Conservation (phyloP, 1,140 invertebrate species). For the Drosophila miranda region DNA sequence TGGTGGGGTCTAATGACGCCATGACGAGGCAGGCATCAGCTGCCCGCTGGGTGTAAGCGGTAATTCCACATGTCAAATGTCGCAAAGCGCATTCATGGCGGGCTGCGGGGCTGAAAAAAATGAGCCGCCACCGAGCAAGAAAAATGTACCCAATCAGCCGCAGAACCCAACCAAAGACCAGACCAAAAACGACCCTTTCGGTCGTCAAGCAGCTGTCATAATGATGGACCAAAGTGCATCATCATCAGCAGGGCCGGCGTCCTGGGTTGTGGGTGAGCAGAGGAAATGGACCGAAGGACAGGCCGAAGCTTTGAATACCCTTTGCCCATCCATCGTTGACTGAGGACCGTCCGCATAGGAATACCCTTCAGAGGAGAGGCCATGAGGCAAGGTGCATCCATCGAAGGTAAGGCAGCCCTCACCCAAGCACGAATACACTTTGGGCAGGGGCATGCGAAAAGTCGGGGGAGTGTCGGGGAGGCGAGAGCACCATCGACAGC, state of each 20-base stretch:
- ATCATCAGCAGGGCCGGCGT: slow-evolving; percentile 36
- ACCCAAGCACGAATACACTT: too few relatives aligned
- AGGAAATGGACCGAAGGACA: slow-evolving; percentile 2
- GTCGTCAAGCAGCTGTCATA: slow-evolving; percentile 79
- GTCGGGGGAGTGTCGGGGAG: too few relatives aligned
- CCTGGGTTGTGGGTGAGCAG: slow-evolving; percentile 5
- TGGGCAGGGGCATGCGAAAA: too few relatives aligned
- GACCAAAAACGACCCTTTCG: slow-evolving; percentile 36
- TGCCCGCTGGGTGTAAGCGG: slow-evolving; percentile 25
- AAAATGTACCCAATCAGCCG: slow-evolving; percentile 62
- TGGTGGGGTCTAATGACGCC: slow-evolving; percentile 46
- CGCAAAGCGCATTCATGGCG: slow-evolving; percentile 69
- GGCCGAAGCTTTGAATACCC: too few relatives aligned
- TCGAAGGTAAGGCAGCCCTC: too few relatives aligned
- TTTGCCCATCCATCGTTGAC: too few relatives aligned
- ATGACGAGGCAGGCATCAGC: slow-evolving; percentile 62
- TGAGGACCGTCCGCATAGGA: too few relatives aligned
- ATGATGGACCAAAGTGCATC: slow-evolving; percentile 76
- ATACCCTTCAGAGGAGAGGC: too few relatives aligned
- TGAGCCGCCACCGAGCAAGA: slow-evolving; percentile 56
- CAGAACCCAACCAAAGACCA: neutral
- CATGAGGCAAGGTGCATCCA: too few relatives aligned
- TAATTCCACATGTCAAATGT: slow-evolving; percentile 69
- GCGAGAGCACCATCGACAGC: slow-evolving; percentile 17
- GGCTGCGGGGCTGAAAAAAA: slow-evolving; percentile 33